Evolutionary conservation across 2,888 invertebrate genomes (phyloP).

Genomic region (Andrena marginata): DNA sequence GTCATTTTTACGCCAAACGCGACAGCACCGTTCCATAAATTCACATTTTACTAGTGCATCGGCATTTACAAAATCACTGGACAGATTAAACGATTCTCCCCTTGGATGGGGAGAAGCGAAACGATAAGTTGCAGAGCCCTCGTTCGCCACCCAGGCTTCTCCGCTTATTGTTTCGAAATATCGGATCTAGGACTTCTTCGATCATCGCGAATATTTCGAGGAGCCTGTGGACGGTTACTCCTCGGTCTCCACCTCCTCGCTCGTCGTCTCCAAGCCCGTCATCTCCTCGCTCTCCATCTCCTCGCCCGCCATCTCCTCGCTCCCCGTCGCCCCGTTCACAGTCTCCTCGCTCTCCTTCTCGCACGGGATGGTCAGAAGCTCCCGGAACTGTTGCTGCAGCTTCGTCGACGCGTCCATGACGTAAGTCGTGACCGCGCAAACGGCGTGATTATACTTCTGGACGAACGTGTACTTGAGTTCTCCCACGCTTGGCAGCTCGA

Average conservation of each 20-base stretch:
- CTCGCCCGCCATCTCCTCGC: neutral
- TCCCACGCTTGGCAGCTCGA: conserved; percentile 67
- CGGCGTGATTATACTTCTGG: conserved; percentile 73
- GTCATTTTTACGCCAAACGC: neutral
- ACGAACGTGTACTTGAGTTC: conserved; percentile 64
- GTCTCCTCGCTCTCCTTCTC: neutral
- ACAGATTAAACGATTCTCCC: neutral
- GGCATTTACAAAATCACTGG: conserved; percentile 3
- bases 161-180: neutral
- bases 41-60: neutral
- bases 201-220: no score
- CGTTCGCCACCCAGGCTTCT: neutral
- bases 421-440: conserved; percentile 67
- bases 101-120: neutral
- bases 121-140: conserved; percentile 14
- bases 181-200: no score
- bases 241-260: neutral
- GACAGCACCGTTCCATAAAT: neutral
- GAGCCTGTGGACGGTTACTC: neutral
- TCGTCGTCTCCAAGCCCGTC: neutral
- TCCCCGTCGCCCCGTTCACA: neutral
- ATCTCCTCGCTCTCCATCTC: neutral
- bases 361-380: conserved; percentile 35
- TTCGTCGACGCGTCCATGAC: conserved; percentile 63
- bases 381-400: conserved; percentile 59